Evolutionary conservation across 2,797 vertebrate genomes (phyloP), one percentile per base, ranked within the genome.

Genomic region (Tangara arthus): DNA sequence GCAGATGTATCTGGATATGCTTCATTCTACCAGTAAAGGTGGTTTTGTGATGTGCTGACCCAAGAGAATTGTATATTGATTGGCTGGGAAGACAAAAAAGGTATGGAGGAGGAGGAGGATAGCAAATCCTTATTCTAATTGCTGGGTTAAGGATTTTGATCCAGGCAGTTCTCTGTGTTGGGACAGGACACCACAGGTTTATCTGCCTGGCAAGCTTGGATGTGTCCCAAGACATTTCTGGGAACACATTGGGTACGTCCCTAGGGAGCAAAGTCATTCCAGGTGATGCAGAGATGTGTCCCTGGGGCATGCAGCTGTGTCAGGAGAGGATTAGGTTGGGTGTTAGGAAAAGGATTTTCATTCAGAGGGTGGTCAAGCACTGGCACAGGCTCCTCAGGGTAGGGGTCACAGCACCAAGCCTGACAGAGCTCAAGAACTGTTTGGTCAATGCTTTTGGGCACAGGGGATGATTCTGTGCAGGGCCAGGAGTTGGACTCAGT

Each of bases 211-310:
- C 5, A 46, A 57, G 11, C n/a, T 17, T 83, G 20, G 42, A 39
- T 84, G 11, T 50, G 22, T 53, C 39, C 50, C 27, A 59, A 28
- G 47, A 42, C n/a, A 55, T 47, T 18, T 64, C 42, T 75, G 35
- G 27, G 39, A 78, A 24, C 4, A 12, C 0, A 0, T 70, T 1
- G 0, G 22, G 10, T 64, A 53, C 92, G 49, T 69, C 19, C 21
- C 14, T 17, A 53, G 35, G 60, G 64, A 86, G 20, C 9, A 21
- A 19, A 81, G 42, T 30, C 8, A 6, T 69, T 46, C n/a, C 26
- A 55, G 32, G 28, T 80, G 66, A 56, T 37, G 56, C 23, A 80
- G 35, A 75, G 42, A 26, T 2, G 1, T 20, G 53, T 83, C 30
- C 14, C n/a, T 42, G 9, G 50, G 57, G 22, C 39, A 65, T 53